Evolutionary conservation across 1,140 invertebrate genomes (phyloP).

Genomic region (Sitophilus oryzae): DNA sequence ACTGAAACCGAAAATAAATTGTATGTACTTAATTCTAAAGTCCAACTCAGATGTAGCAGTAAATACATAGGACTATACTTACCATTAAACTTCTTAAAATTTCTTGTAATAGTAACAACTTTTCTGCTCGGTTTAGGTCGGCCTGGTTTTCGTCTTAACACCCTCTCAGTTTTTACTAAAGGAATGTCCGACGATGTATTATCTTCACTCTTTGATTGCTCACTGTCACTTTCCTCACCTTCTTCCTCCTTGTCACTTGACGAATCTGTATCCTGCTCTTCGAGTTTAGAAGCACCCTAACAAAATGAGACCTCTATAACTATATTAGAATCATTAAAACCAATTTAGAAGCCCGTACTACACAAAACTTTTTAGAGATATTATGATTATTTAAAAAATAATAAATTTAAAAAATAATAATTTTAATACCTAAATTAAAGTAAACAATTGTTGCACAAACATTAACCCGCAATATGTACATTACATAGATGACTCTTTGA

Average conservation of each 20-base stretch:
- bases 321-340: not conserved
- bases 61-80: too few relatives aligned
- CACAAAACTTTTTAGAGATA: too few relatives aligned
- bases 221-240: constrained; percentile 28
- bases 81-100: constrained; percentile 22
- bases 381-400: too few relatives aligned
- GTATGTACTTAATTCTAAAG: too few relatives aligned
- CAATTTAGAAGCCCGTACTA: too few relatives aligned
- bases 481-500: too few relatives aligned
- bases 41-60: too few relatives aligned
- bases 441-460: too few relatives aligned
- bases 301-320: constrained; percentile 1
- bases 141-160: constrained; percentile 12
- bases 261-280: constrained; percentile 25
- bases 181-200: constrained; percentile 25
- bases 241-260: constrained; percentile 28
- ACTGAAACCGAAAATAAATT: too few relatives aligned
- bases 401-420: too few relatives aligned
- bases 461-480: too few relatives aligned
- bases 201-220: constrained; percentile 25
- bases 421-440: too few relatives aligned
- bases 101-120: constrained; percentile 9
- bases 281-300: constrained; percentile 5
- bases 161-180: constrained; percentile 10
- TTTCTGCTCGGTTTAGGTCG: not conserved